These are phyloP conservation scores for Notothenia coriiceps DNA, from an alignment of 2,113 vertebrate genomes.

Conservation along the genomic window DNA sequence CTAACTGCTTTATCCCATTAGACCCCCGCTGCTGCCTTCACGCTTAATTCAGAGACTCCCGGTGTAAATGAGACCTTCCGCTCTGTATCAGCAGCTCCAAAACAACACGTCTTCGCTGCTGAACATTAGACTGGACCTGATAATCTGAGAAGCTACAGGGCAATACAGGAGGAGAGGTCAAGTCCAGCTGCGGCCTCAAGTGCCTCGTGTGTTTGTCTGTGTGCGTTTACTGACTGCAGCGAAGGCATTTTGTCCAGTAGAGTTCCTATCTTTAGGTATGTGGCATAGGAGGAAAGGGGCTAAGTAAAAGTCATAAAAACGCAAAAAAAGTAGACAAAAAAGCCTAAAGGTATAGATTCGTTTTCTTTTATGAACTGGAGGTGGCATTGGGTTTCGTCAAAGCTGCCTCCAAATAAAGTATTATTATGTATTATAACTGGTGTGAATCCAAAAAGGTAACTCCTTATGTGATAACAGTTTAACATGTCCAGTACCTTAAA, in stretches of 20 bases:
- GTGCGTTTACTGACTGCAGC: conserved; percentile 10
- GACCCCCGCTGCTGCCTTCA: conserved; percentile 68
- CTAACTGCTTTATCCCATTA: conserved; percentile 80
- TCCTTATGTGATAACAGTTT: not conserved
- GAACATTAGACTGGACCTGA: conserved; percentile 78
- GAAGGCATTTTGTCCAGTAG: not conserved
- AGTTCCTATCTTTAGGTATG: not conserved
- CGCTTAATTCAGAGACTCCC: conserved; percentile 63
- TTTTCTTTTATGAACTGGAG: too few relatives aligned
- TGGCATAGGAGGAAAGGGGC: not conserved
- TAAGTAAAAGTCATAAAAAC: not conserved
- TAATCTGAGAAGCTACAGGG: conserved; percentile 67
- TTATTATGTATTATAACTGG: not conserved
- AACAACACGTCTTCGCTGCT: conserved; percentile 65
- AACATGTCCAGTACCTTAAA: not conserved
- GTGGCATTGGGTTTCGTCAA: too few relatives aligned
- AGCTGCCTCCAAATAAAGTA: too few relatives aligned
- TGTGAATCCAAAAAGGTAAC: not conserved
- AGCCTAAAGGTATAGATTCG: too few relatives aligned
- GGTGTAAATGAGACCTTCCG: conserved; percentile 81
- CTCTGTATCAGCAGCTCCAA: conserved; percentile 55
- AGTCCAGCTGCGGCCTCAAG: conserved; percentile 61
- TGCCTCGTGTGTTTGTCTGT: conserved; percentile 41
- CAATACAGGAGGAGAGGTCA: conserved; percentile 73
- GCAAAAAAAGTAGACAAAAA: not conserved